A percentile compares a stretch with the other conserved stretches of the same genome.
Conservation (phyloP, 2,888 invertebrate genomes). For the Punctoribates punctum region DNA sequence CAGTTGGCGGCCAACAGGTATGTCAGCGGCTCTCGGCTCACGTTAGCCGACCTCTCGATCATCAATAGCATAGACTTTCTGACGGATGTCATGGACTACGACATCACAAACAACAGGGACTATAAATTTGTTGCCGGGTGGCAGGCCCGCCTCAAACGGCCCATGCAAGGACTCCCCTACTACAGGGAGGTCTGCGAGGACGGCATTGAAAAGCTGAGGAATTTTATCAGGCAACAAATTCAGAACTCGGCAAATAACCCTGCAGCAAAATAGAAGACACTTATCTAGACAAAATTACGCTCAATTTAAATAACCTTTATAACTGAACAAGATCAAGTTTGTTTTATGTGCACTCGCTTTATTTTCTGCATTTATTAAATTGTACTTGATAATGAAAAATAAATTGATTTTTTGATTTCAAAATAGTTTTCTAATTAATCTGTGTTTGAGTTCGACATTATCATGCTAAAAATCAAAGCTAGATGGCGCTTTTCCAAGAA, state of each 20-base stretch:
- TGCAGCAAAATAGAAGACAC: not conserved
- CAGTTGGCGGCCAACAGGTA: slow-evolving; percentile 67
- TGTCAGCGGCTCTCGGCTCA: slow-evolving; percentile 68
- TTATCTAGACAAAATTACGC: too few relatives aligned
- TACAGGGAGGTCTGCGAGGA: slow-evolving; percentile 25
- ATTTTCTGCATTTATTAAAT: not conserved
- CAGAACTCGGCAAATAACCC: not conserved
- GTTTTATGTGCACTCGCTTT: not conserved
- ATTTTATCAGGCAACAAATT: not conserved
- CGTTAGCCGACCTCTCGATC: slow-evolving; percentile 71
- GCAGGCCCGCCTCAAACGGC: slow-evolving; percentile 15
- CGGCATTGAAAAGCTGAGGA: not conserved
- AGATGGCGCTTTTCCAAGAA: too few relatives aligned
- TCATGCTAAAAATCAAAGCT: too few relatives aligned
- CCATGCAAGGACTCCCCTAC: not conserved
- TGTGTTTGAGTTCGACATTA: too few relatives aligned
- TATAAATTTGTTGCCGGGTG: slow-evolving; percentile 27
- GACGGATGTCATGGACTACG: slow-evolving; percentile 59
- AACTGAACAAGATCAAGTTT: too few relatives aligned
- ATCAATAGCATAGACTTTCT: slow-evolving; percentile 65
- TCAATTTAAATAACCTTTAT: too few relatives aligned
- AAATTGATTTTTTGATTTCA: too few relatives aligned
- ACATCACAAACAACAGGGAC: slow-evolving; percentile 2
- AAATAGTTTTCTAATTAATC: too few relatives aligned
- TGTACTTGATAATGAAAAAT: too few relatives aligned